Base-by-base conservation (phyloP, 1,140 invertebrate species). In the Helicoverpa armigera region DNA sequence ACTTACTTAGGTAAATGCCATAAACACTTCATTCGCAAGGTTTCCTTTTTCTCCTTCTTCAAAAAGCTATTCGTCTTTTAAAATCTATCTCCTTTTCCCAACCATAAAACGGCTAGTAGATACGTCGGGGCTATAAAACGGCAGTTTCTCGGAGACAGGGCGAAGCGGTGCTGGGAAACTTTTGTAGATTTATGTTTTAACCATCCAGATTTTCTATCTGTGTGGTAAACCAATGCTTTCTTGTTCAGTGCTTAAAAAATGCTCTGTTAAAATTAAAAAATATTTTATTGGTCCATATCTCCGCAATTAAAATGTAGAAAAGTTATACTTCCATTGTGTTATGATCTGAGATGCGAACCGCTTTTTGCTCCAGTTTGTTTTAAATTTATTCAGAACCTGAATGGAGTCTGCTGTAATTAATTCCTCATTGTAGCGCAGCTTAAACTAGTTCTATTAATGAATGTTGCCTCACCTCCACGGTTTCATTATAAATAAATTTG, bases 71-170 rank as follows among this genome's bases (percentile, higher is more conserved):
- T n/a, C 14, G 14, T 67, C 60, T 54, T 53, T 29, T 77, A 53
- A 65, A 77, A 35, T 35, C 35, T 35, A 35, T 35, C 35, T 35
- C 35, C 35, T 35, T 35, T 35, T 35, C 35, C 35, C 35, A 35
- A 65, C 60, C 23, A 77, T 77, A 54, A 77, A 77, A 77, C 13
- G 48, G 35, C 18, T 29, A 53, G 51, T 67, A 58, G 31, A 48
- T 72, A 63, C 16, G 75, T 77, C 61, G 65, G 23, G 61, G 75
- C 60, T 77, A 60, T 77, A 67, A 77, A 77, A 77, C 43, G 43
- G 48, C 60, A 67, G 61, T 77, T 75, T 31, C 75, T 67, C 50
- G 50, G 51, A 77, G 61, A 77, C 60, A 54, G n/a, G 61, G 50
- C 60, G 61, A 48, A 58, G 60, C 48, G 74, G 50, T 65, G 14